Conservation (phyloP, 2,797 vertebrate species). For the Platyrinchus mystaceus region DNA sequence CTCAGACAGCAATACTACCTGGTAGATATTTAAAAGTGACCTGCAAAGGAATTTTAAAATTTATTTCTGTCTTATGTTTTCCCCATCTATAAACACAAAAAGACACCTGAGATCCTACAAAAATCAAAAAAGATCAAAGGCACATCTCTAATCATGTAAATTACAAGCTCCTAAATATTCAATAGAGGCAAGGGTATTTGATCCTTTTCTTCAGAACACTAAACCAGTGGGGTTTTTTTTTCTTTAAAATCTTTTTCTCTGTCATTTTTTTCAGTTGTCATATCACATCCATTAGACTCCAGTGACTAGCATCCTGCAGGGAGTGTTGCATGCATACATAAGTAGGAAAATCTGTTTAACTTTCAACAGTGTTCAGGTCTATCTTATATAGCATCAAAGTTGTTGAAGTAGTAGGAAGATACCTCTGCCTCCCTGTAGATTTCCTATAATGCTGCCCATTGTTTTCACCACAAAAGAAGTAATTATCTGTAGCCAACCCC, state of each 20-base stretch:
- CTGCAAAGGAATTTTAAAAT: background rate
- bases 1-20: conserved; percentile 31
- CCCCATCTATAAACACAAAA: background rate
- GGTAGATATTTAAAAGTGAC: background rate
- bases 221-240: background rate
- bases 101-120: background rate
- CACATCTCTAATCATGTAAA: background rate
- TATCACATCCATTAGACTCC: background rate
- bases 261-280: background rate
- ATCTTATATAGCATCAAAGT: background rate
- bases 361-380: background rate
- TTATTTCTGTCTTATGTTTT: background rate
- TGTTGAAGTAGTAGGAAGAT: background rate
- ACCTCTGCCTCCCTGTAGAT: background rate
- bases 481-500: background rate
- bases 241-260: background rate
- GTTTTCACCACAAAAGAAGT: background rate
- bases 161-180: background rate
- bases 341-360: background rate
- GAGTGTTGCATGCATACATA: accelerated
- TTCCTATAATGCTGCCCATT: background rate
- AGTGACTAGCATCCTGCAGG: background rate
- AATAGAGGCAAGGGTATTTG: background rate
- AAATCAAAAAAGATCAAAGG: background rate
- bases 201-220: background rate